Conservation (phyloP, 2,797 vertebrate genomes). For the Tenualosa thibaudeaui region DNA sequence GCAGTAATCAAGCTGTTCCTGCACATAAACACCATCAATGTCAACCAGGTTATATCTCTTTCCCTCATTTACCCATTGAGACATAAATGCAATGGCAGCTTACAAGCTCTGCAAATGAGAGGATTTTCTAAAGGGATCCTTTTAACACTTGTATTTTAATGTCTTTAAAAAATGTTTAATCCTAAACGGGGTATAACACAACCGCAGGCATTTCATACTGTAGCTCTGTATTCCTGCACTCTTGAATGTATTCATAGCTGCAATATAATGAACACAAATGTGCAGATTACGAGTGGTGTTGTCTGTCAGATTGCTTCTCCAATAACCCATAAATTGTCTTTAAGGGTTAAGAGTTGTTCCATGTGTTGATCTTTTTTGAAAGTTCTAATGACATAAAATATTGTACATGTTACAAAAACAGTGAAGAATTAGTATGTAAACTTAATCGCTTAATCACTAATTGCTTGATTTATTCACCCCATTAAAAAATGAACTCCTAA, state of each 20-base stretch:
- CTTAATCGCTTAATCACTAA: slow-evolving; percentile 30
- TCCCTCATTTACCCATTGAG: too few relatives aligned
- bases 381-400: neutral
- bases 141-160: too few relatives aligned
- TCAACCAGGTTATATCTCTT: too few relatives aligned
- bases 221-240: too few relatives aligned
- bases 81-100: too few relatives aligned
- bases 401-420: neutral
- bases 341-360: neutral
- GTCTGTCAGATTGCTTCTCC: neutral
- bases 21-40: too few relatives aligned
- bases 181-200: too few relatives aligned
- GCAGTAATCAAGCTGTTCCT: too few relatives aligned
- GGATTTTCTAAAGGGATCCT: too few relatives aligned
- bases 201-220: too few relatives aligned
- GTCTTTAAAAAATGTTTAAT: too few relatives aligned
- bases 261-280: neutral
- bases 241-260: neutral
- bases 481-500: slow-evolving; percentile 38
- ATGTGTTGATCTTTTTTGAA: neutral
- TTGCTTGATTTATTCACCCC: slow-evolving; percentile 38
- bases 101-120: too few relatives aligned
- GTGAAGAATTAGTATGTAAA: neutral
- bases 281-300: neutral
- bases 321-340: neutral